Base-by-base conservation (phyloP, 2,888 invertebrate genomes). In the Torymus aiolomorphi region DNA sequence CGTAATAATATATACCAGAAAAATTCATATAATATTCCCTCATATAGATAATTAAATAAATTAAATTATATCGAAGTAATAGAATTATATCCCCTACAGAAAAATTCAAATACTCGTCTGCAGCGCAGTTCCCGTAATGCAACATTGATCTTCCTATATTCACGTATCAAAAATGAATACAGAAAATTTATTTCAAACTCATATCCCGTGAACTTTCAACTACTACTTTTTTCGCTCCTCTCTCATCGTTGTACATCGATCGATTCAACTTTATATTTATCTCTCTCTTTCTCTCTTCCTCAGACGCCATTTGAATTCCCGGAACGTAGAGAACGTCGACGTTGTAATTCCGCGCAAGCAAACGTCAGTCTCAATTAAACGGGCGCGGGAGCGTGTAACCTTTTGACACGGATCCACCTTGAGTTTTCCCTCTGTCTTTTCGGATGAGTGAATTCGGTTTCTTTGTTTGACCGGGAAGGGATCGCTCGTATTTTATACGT, bases 301-400 rank as follows among this genome's bases (percentile, higher is more conserved):
- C 31, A 31, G 54, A 51, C 54, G 18, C 12, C 73, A 63, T 74
- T 62, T 16, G 57, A 73, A 65, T 73, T 12, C 8, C 13, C n/a
- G 1, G 8, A 20, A 13, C 71, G 24, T 16, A 8, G 52, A 51
- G 57, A 13, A 70, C 24, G 52, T 59, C 16, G 49, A 54, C 63
- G 57, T 63, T 56, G 57, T 74, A 65, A 74, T 74, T 74, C n/a
- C 20, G 52, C 31, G 72, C 62, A 54, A 42, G 42, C 62, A 67
- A 66, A 52, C 61, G 75, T 75, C 75, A 52, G 10, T 75, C 75
- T 67, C 59, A 67, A 75, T 75, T 67, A 75, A 75, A 49, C 16
- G 12, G 31, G 51, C 54, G 14, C 31, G 14, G 52, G 24, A 59
- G 70, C 59, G 59, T 31, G 18, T 66, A 57, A 66, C 51, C 75